Evolutionary conservation across 2,113 vertebrate genomes (phyloP).

Genomic region (Labeo catla): DNA sequence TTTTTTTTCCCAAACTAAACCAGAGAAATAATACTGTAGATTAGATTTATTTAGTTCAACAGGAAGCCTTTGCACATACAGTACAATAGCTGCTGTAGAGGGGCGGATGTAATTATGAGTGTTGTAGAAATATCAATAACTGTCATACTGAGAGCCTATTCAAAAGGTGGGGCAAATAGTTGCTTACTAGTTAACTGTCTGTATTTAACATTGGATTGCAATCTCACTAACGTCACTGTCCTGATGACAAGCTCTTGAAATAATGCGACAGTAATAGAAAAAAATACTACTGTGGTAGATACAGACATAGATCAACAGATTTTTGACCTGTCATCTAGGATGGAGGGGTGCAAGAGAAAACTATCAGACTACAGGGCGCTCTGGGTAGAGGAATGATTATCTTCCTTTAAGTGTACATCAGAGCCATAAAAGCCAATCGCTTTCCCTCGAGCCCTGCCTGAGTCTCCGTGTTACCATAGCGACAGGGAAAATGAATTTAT

Average conservation of each 20-base stretch:
- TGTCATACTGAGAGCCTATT: neutral
- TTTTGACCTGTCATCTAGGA: neutral
- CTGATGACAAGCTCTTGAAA: neutral
- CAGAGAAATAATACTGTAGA: neutral
- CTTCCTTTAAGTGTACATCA: constrained; percentile 4
- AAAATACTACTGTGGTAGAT: neutral
- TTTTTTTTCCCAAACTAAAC: neutral
- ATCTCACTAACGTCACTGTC: neutral
- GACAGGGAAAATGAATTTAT: constrained; percentile 23
- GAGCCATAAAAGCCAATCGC: constrained; percentile 14
- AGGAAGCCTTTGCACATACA: neutral
- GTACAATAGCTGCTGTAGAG: neutral
- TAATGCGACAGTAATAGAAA: neutral
- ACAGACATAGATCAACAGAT: neutral
- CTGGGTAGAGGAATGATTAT: neutral
- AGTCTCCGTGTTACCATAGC: constrained; percentile 8
- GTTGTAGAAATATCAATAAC: constrained; percentile 2
- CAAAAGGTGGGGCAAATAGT: neutral
- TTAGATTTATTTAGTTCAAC: constrained; percentile 1
- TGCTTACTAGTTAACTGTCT: constrained; percentile 1
- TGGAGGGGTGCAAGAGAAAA: neutral
- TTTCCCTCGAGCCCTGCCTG: constrained; percentile 4
- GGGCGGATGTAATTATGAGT: neutral
- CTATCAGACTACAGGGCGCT: neutral
- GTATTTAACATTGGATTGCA: neutral